Conservation (phyloP, 2,888 invertebrate species). For the Agriotes lineatus region DNA sequence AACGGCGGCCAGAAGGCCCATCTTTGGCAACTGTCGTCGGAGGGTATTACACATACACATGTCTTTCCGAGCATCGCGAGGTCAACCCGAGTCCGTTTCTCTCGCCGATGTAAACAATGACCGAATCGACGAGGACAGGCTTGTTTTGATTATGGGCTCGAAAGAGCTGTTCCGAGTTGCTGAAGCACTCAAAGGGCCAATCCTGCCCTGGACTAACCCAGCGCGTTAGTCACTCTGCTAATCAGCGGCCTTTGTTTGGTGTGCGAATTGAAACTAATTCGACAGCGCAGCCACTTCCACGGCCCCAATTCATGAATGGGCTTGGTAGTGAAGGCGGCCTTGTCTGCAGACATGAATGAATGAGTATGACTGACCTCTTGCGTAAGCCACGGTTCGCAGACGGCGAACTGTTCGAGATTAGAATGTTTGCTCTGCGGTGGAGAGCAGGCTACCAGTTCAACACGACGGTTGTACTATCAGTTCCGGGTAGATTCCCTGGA, state of each 20-base stretch:
- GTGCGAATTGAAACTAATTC: conserved; percentile 38
- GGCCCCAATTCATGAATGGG: conserved; percentile 38
- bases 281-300: conserved; percentile 31
- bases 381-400: conserved; percentile 16
- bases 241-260: conserved; percentile 20
- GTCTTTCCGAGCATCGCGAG: not conserved
- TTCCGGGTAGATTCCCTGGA: too few species aligned
- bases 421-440: too few species aligned
- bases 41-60: not conserved
- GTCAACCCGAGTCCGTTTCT: not conserved
- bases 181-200: too few species aligned
- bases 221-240: conserved; percentile 13
- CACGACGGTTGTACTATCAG: too few species aligned
- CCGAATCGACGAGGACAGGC: not conserved
- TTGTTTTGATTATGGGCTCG: not conserved
- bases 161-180: too few species aligned
- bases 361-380: conserved; percentile 42
- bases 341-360: conserved; percentile 44
- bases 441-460: too few species aligned
- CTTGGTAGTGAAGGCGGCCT: conserved; percentile 42
- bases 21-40: conserved; percentile 41
- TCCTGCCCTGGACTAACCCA: not conserved
- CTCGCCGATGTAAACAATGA: not conserved
- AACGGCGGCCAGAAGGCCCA: conserved; percentile 30
- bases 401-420: conserved; percentile 15